Evolutionary conservation across 2,888 invertebrate genomes (phyloP).

Genomic region (Mythimna loreyi): DNA sequence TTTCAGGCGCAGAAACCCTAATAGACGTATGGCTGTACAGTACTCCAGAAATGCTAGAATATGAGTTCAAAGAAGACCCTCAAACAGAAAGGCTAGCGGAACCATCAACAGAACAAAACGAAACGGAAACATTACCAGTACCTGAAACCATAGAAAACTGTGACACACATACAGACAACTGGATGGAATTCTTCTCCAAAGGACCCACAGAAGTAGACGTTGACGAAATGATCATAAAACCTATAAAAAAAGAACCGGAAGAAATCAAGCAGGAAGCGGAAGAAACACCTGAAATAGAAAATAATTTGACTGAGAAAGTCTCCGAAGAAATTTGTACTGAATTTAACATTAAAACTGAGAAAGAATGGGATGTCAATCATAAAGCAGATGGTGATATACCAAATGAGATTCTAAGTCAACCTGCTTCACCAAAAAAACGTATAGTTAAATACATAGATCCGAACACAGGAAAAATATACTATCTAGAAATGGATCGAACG

Average conservation of each 20-base stretch:
- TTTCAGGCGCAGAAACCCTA: slow-evolving; percentile 94
- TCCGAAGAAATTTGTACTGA: slow-evolving; percentile 23
- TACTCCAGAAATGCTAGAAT: slow-evolving; percentile 83
- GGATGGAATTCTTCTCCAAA: slow-evolving; percentile 86
- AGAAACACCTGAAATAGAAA: slow-evolving; percentile 25
- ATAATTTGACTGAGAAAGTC: slow-evolving; percentile 40
- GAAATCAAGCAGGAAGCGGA: slow-evolving; percentile 61
- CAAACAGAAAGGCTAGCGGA: slow-evolving; percentile 42
- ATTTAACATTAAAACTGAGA: slow-evolving; percentile 37
- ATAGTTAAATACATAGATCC: slow-evolving; percentile 87
- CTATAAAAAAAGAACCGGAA: slow-evolving; percentile 73
- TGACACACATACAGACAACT: slow-evolving; percentile 72
- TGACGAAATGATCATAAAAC: slow-evolving; percentile 86
- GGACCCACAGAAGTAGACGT: slow-evolving; percentile 81
- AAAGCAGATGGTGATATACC: slow-evolving; percentile 65
- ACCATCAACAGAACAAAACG: slow-evolving; percentile 36
- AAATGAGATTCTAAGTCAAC: slow-evolving; percentile 71
- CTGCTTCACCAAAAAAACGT: slow-evolving; percentile 75
- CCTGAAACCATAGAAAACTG: slow-evolving; percentile 41
- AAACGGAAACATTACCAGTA: slow-evolving; percentile 6
- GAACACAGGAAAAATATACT: slow-evolving; percentile 84
- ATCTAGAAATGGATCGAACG: slow-evolving; percentile 84
- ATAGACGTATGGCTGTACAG: slow-evolving; percentile 93
- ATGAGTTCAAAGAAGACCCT: slow-evolving; percentile 77
- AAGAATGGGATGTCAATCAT: slow-evolving; percentile 29